phyloP scores from a whole-genome alignment of 2,113 vertebrate species.

The Zosterops pallidus region DNA sequence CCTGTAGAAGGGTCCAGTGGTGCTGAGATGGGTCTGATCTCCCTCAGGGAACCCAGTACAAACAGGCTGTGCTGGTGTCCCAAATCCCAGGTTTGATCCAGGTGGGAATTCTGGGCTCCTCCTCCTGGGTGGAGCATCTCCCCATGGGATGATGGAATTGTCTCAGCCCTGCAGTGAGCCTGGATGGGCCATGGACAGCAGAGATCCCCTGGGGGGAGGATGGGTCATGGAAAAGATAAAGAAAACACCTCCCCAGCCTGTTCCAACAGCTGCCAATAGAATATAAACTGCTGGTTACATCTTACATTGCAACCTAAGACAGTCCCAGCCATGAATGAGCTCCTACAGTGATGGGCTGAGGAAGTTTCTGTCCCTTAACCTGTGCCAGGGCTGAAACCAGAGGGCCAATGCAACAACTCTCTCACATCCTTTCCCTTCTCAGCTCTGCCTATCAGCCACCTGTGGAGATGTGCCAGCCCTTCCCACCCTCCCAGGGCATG shows the following conservation, averaged over 20 bases:
- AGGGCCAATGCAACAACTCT: not conserved
- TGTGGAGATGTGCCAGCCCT: conserved; percentile 83
- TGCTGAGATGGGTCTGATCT: not conserved
- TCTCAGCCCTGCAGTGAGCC: not conserved
- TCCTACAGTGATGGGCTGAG: not conserved
- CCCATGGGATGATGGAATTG: not conserved
- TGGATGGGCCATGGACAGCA: not conserved
- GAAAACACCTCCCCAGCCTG: not conserved
- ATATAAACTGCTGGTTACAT: not conserved
- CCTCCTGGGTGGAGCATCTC: not conserved
- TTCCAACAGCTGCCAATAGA: not conserved
- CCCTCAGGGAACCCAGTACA: not conserved
- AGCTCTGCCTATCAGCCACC: conserved; percentile 84
- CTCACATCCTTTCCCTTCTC: not conserved
- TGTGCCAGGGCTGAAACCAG: not conserved
- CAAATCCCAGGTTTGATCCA: not conserved
- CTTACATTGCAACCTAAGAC: not conserved
- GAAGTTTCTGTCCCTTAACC: not conserved
- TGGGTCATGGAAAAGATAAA: not conserved
- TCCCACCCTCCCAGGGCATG: conserved; percentile 79
- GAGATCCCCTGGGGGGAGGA: not conserved
- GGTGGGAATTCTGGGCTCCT: not conserved
- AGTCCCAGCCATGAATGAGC: fast-evolving
- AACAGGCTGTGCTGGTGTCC: not conserved
- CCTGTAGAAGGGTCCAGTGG: not conserved